Evolutionary conservation across 1,140 invertebrate genomes (phyloP).

Genomic region (Penaeus indicus): DNA sequence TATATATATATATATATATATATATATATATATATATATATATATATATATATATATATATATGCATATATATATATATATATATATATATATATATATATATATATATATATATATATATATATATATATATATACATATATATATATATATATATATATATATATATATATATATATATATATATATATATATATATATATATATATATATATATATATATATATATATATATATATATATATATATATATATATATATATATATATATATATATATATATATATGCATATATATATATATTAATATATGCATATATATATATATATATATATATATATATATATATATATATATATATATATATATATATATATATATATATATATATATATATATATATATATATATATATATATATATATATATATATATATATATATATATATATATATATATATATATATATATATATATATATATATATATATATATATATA

Average conservation of each 20-base stretch:
- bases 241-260: background rate
- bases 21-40: background rate
- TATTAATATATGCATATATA: background rate
- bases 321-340: background rate
- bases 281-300: background rate
- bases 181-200: background rate
- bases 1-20: slow-evolving; percentile 7
- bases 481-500: slow-evolving; percentile 19
- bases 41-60: slow-evolving; percentile 33
- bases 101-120: background rate
- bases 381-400: slow-evolving; percentile 15
- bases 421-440: slow-evolving; percentile 5
- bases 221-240: background rate
- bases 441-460: slow-evolving; percentile 17
- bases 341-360: slow-evolving; percentile 20
- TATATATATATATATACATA: slow-evolving; percentile 21
- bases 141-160: slow-evolving; percentile 27
- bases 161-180: slow-evolving; percentile 5
- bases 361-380: slow-evolving; percentile 1
- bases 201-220: too few species aligned
- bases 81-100: slow-evolving; percentile 34
- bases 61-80: slow-evolving; percentile 26
- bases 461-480: slow-evolving; percentile 23
- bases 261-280: background rate
- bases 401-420: slow-evolving; percentile 11